Evolutionary conservation across 2,797 vertebrate species (phyloP).

Genomic region (Enteromius trimaculatus): DNA sequence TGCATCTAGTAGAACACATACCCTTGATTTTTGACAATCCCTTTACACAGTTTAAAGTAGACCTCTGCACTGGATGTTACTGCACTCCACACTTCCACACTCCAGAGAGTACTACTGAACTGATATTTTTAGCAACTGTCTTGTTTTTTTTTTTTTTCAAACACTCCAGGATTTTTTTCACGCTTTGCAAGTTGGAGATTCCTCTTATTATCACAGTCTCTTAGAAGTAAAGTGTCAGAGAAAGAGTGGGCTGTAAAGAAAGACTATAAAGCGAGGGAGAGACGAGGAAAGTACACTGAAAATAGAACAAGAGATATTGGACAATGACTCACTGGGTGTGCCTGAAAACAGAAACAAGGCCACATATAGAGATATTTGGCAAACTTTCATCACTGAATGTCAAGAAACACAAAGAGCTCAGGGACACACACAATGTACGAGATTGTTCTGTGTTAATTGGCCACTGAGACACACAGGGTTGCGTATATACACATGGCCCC

Average conservation of each 20-base stretch:
- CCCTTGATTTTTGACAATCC: background rate
- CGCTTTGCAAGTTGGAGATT: slow-evolving; percentile 72
- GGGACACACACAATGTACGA: background rate
- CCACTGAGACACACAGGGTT: slow-evolving; percentile 2
- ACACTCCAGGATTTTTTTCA: slow-evolving; percentile 69
- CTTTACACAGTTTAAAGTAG: background rate
- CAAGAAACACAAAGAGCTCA: slow-evolving; percentile 17
- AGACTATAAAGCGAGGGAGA: background rate
- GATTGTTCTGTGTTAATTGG: slow-evolving; percentile 9
- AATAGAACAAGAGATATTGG: slow-evolving; percentile 32
- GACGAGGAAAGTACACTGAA: slow-evolving; percentile 55
- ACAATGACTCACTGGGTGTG: slow-evolving; percentile 13
- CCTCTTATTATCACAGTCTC: slow-evolving; percentile 76
- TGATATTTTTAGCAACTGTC: slow-evolving; percentile 51
- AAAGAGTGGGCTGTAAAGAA: background rate
- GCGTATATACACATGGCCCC: background rate
- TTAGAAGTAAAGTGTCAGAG: slow-evolving; percentile 58
- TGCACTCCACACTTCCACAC: background rate
- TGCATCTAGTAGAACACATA: background rate
- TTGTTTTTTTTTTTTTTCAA: slow-evolving; percentile 77
- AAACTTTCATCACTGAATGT: slow-evolving; percentile 14
- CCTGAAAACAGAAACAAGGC: slow-evolving; percentile 30
- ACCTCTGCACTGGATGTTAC: background rate
- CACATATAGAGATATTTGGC: slow-evolving; percentile 30
- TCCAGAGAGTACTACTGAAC: background rate